Evolutionary conservation across 2,797 vertebrate genomes (phyloP).

Genomic region (Poeciliopsis presidionis): DNA sequence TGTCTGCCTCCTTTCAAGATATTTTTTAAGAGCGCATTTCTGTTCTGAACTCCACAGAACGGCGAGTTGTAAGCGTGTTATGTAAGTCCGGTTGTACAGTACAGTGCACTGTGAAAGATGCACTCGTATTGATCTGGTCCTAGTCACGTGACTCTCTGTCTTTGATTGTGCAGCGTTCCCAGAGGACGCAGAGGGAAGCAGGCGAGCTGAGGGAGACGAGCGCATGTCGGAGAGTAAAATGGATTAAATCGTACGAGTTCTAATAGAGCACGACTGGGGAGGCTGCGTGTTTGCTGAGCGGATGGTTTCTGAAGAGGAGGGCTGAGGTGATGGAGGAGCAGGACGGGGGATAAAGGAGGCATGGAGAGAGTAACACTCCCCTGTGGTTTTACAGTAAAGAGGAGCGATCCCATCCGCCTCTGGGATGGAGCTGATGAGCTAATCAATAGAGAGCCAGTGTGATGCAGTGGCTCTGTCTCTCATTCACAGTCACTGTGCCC

Average conservation of each 20-base stretch:
- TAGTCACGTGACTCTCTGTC: constrained; percentile 67
- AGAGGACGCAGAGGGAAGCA: constrained; percentile 34
- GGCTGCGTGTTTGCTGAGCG: constrained; percentile 50
- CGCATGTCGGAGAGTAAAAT: constrained; percentile 21
- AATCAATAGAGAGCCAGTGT: constrained; percentile 63
- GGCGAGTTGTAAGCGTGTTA: constrained; percentile 62
- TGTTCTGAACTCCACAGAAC: constrained; percentile 23
- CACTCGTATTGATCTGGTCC: constrained; percentile 69
- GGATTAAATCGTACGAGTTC: constrained; percentile 25
- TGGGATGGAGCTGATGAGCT: constrained; percentile 53
- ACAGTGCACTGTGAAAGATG: constrained; percentile 67
- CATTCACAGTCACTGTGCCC: constrained; percentile 53
- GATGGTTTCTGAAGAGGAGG: constrained; percentile 33
- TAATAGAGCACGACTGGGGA: constrained; percentile 42
- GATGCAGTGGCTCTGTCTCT: constrained; percentile 44
- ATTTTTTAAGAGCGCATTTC: constrained; percentile 21
- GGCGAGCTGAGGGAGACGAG: constrained; percentile 19
- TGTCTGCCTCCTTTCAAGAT: constrained; percentile 23
- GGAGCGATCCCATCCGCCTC: constrained; percentile 58
- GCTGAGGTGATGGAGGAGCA: constrained; percentile 28
- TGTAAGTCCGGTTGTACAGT: constrained; percentile 70
- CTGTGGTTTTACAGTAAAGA: constrained; percentile 47
- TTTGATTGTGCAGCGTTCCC: constrained; percentile 62
- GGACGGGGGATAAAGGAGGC: constrained; percentile 14
- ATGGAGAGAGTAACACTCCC: constrained; percentile 22